Evolutionary conservation across 1,140 invertebrate species (phyloP).

Genomic region (Coptotermes formosanus): DNA sequence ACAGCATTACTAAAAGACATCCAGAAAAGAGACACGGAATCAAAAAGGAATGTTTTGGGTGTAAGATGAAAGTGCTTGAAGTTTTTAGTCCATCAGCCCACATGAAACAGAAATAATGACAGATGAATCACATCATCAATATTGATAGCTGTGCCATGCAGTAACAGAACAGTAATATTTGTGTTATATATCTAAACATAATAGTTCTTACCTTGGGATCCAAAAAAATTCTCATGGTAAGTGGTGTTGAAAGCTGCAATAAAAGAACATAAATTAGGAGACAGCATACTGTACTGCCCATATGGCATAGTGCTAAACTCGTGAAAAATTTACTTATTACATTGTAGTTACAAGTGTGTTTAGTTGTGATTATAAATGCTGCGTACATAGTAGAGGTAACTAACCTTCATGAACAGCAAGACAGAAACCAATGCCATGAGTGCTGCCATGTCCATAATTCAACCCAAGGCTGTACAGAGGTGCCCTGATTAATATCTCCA

Average conservation of each 20-base stretch:
- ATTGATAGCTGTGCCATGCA: too few relatives aligned
- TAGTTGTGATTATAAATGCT: too few relatives aligned
- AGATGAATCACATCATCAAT: too few relatives aligned
- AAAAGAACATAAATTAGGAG: constrained; percentile 33
- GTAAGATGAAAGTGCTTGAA: neutral
- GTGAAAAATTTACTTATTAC: too few relatives aligned
- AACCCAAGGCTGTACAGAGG: constrained; percentile 56
- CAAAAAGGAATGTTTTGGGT: too few relatives aligned
- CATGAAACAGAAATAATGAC: too few relatives aligned
- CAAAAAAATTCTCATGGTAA: constrained; percentile 44
- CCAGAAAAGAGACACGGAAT: neutral
- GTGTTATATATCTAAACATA: too few relatives aligned
- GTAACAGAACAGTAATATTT: too few relatives aligned
- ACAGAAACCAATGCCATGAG: constrained; percentile 63
- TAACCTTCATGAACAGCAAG: constrained; percentile 63
- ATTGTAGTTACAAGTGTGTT: too few relatives aligned
- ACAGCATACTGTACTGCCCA: too few relatives aligned
- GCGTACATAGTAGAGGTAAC: constrained; percentile 40
- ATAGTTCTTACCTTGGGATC: constrained; percentile 42
- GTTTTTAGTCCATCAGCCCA: neutral
- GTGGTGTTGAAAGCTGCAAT: constrained; percentile 44
- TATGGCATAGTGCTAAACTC: too few relatives aligned
- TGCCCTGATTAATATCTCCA: constrained; percentile 53
- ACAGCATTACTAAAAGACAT: neutral
- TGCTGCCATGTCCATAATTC: constrained; percentile 61